phyloP scores from a whole-genome alignment of 2,888 invertebrate genomes.

The Pandemis heparana region DNA sequence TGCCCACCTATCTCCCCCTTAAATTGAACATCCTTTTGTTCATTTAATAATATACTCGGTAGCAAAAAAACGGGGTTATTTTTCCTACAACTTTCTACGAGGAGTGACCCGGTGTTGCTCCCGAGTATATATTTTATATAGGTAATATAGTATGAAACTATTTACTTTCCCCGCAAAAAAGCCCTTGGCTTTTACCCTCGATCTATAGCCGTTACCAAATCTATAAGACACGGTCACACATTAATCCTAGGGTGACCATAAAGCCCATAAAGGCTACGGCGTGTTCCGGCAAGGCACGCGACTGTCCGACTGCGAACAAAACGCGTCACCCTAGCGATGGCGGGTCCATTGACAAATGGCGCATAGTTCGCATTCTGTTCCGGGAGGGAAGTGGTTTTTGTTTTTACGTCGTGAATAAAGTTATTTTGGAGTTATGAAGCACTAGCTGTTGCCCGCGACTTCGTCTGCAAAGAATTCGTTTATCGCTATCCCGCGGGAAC shows the following conservation, averaged over 20 bases:
- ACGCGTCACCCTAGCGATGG: background rate
- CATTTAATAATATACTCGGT: too few relatives aligned
- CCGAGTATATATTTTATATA: too few relatives aligned
- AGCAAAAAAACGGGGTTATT: too few relatives aligned
- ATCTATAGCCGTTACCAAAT: background rate
- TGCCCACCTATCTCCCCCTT: too few relatives aligned
- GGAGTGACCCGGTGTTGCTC: too few relatives aligned
- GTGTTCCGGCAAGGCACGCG: background rate
- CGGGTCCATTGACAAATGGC: background rate
- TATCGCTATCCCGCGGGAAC: too few relatives aligned
- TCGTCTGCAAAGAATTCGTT: too few relatives aligned
- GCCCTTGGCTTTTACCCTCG: background rate
- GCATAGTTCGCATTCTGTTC: background rate
- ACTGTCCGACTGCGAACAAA: background rate
- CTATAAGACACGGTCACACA: background rate
- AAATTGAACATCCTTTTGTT: too few relatives aligned
- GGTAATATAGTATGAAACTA: too few relatives aligned
- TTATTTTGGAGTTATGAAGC: too few relatives aligned
- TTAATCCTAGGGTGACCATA: slow-evolving; percentile 11
- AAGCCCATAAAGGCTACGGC: background rate
- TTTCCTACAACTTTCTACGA: too few relatives aligned
- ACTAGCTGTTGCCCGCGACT: too few relatives aligned
- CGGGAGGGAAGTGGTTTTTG: background rate
- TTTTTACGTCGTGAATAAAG: background rate
- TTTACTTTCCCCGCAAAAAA: background rate